Evolutionary conservation across 1,140 invertebrate species (phyloP).

Genomic region (Harpegnathos saltator): DNA sequence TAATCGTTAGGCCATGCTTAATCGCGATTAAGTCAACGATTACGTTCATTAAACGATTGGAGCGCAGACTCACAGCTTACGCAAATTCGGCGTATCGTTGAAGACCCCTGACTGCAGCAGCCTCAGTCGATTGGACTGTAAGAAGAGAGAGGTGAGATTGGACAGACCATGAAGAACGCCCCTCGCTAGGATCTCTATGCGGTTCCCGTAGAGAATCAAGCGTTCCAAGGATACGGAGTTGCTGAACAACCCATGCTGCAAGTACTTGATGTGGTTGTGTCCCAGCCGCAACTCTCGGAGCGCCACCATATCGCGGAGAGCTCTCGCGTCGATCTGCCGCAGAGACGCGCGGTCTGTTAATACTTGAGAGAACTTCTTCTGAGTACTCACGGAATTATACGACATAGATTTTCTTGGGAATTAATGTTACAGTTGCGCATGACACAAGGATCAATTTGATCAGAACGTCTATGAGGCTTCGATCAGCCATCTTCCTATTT

Average conservation of each 20-base stretch:
- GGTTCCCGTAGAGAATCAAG: conserved; percentile 88
- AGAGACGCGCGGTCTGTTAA: neutral
- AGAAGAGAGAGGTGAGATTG: conserved; percentile 87
- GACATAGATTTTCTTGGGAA: no score
- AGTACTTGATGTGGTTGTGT: conserved; percentile 86
- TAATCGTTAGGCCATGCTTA: no score
- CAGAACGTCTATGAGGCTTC: no score
- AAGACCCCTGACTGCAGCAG: conserved; percentile 86
- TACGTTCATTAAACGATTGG: neutral
- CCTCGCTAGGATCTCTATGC: conserved; percentile 85
- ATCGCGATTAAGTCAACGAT: no score
- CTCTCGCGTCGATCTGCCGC: conserved; percentile 80
- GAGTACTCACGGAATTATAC: no score
- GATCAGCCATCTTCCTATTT: no score
- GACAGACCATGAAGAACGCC: conserved; percentile 86
- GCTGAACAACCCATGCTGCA: conserved; percentile 86
- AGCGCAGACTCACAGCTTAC: conserved; percentile 77
- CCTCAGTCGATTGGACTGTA: conserved; percentile 88
- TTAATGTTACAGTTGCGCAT: no score
- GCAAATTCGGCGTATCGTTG: conserved; percentile 79
- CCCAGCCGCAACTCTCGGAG: conserved; percentile 87
- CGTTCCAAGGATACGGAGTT: conserved; percentile 85
- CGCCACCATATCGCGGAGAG: conserved; percentile 72
- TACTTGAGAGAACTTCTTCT: neutral
- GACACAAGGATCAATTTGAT: no score